phyloP scores from a whole-genome alignment of 2,888 invertebrate genomes.

The Apamea epomidion region DNA sequence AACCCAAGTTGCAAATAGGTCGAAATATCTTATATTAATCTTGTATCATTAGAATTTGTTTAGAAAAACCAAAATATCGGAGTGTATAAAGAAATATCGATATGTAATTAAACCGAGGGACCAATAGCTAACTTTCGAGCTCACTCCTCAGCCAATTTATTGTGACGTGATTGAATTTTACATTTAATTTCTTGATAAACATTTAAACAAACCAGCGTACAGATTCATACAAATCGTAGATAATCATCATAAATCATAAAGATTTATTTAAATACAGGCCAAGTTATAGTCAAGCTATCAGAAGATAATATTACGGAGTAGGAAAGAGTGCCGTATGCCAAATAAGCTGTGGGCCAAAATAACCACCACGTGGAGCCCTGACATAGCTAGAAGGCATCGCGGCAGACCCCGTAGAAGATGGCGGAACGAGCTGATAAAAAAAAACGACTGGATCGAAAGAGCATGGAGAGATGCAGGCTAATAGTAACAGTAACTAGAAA shows the following conservation, averaged over 20 bases:
- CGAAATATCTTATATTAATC: background rate
- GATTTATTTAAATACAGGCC: background rate
- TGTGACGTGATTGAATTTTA: conserved; percentile 12
- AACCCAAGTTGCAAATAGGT: background rate
- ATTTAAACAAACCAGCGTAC: background rate
- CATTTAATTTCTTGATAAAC: background rate
- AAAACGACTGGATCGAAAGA: too few relatives aligned
- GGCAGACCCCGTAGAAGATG: too few relatives aligned
- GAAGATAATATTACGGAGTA: background rate
- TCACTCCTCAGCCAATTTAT: conserved; percentile 14
- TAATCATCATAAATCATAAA: background rate
- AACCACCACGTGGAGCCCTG: too few relatives aligned
- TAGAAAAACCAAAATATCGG: background rate
- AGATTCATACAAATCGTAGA: background rate
- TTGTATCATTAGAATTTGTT: background rate
- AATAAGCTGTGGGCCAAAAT: too few relatives aligned
- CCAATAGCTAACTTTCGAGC: conserved; percentile 13
- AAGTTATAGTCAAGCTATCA: background rate
- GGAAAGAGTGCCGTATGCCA: background rate
- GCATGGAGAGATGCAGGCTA: too few relatives aligned
- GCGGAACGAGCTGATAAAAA: too few relatives aligned
- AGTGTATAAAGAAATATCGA: background rate
- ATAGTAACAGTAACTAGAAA: too few relatives aligned
- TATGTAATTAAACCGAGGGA: conserved; percentile 10
- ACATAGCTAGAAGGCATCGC: too few relatives aligned